phyloP scores from a whole-genome alignment of 2,113 vertebrate genomes.

The Mesocricetus auratus region DNA sequence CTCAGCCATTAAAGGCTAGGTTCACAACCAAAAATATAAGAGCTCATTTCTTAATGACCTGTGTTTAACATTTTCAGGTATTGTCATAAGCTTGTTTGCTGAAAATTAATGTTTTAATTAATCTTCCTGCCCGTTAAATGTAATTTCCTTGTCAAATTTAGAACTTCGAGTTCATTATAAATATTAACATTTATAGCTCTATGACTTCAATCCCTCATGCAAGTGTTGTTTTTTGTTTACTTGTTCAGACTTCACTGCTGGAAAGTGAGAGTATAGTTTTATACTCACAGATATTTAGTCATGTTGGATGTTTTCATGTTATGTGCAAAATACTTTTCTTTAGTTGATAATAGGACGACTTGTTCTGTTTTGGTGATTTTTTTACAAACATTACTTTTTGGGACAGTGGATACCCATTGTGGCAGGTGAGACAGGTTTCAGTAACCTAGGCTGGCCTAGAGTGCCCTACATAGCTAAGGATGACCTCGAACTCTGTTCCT shows the following conservation, averaged over 20 bases:
- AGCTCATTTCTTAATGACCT: not conserved
- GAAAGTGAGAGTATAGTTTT: not conserved
- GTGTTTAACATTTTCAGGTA: not conserved
- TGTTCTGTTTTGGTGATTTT: not conserved
- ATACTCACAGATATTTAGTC: too few species aligned
- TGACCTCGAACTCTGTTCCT: not conserved
- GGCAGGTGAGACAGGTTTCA: not conserved
- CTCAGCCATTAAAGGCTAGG: too few species aligned
- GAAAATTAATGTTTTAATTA: constrained; percentile 47
- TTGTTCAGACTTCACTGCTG: not conserved
- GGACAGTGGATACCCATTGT: not conserved
- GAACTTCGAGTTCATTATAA: constrained; percentile 28
- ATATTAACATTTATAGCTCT: not conserved
- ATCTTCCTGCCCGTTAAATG: constrained; percentile 3
- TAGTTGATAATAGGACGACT: not conserved
- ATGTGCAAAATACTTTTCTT: not conserved
- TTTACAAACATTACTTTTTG: not conserved
- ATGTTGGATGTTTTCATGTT: not conserved
- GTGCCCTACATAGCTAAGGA: not conserved
- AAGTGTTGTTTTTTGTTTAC: not conserved
- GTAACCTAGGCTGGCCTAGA: too few species aligned
- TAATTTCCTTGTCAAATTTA: constrained; percentile 33
- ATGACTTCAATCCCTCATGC: not conserved
- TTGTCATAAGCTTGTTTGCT: constrained; percentile 38
- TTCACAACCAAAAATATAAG: too few species aligned